A percentile compares a stretch with the other conserved stretches of the same genome.
Conservation (phyloP, 2,888 invertebrate species). For the Melinaea menophilus region DNA sequence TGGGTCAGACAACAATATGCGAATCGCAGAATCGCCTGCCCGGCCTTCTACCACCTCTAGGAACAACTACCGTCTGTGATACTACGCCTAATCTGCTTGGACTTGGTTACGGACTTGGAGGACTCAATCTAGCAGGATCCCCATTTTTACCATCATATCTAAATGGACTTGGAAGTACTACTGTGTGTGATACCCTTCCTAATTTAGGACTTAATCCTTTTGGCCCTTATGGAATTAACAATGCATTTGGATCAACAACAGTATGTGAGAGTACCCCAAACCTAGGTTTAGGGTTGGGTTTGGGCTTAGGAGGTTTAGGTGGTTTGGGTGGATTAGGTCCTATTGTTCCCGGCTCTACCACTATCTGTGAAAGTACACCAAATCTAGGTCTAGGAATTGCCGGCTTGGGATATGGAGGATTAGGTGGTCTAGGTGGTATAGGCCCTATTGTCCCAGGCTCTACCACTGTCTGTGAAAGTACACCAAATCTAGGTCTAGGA, state of each 20-base stretch:
- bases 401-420: neutral
- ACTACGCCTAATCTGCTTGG: slow-evolving; percentile 19
- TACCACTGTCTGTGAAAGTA: slow-evolving; percentile 30
- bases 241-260: neutral
- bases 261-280: neutral
- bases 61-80: slow-evolving; percentile 35
- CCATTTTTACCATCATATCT: slow-evolving; percentile 14
- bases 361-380: slow-evolving; percentile 24
- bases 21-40: slow-evolving; percentile 34
- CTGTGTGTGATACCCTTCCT: slow-evolving; percentile 25
- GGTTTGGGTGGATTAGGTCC: slow-evolving; percentile 14
- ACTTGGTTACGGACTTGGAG: neutral
- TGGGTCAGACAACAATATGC: slow-evolving; percentile 44
- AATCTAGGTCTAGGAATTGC: slow-evolving; percentile 6
- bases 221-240: neutral
- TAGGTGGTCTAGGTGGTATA: slow-evolving; percentile 12
- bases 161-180: slow-evolving; percentile 20
- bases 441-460: slow-evolving; percentile 12
- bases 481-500: slow-evolving; percentile 22
- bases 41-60: slow-evolving; percentile 29
- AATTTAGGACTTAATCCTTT: slow-evolving; percentile 3
- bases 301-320: slow-evolving; percentile 2
- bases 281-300: neutral
- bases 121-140: neutral
- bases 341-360: slow-evolving; percentile 1